Conservation (phyloP, 2,113 vertebrate species). For the Bubo bubo region DNA sequence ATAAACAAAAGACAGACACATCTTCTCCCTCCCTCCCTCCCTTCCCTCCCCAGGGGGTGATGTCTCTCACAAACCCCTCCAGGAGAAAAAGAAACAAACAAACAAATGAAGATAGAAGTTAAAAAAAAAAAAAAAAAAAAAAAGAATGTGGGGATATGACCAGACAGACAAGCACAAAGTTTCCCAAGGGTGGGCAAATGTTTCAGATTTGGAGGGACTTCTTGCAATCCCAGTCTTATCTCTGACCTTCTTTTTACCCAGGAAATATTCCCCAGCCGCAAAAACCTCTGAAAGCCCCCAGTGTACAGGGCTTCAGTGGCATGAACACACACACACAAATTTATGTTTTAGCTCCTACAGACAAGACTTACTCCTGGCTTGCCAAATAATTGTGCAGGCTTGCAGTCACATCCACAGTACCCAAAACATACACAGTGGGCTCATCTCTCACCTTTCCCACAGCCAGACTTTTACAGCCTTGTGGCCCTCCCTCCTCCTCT, state of each 20-base stretch:
- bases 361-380: neutral
- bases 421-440: neutral
- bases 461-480: neutral
- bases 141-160: neutral
- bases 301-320: neutral
- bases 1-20: neutral
- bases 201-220: neutral
- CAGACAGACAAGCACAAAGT: neutral
- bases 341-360: neutral
- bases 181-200: neutral
- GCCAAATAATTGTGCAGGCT: neutral
- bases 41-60: neutral
- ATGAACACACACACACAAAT: neutral
- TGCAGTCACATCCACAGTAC: too few relatives aligned
- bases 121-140: neutral
- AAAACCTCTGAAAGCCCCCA: neutral
- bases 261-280: neutral
- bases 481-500: accelerated
- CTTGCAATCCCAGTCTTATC: neutral
- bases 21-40: neutral
- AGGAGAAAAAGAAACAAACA: neutral
- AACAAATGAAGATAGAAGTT: neutral
- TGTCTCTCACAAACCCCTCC: neutral
- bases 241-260: neutral
- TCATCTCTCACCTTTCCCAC: neutral